Conservation (phyloP, 2,113 vertebrate species). For the Etheostoma cragini region DNA sequence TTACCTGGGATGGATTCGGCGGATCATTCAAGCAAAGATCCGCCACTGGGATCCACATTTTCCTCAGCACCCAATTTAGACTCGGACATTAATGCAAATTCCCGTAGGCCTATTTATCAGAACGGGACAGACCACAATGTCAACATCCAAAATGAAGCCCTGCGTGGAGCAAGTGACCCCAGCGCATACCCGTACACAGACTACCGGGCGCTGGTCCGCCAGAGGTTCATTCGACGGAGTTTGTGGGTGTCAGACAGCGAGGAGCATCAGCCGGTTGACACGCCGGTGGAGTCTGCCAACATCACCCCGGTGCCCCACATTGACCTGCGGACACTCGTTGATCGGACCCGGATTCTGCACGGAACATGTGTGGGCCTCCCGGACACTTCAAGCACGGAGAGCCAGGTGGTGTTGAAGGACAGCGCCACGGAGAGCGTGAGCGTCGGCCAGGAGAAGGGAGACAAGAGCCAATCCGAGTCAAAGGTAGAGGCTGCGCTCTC, state of each 20-base stretch:
- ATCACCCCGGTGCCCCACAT: slow-evolving; percentile 67
- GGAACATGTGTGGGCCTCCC: slow-evolving; percentile 67
- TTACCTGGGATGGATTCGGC: slow-evolving; percentile 84
- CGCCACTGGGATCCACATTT: slow-evolving; percentile 77
- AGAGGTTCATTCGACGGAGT: slow-evolving; percentile 91
- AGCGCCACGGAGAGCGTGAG: slow-evolving; percentile 63
- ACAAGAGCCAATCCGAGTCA: slow-evolving; percentile 51
- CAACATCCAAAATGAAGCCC: slow-evolving; percentile 77
- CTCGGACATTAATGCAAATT: slow-evolving; percentile 80
- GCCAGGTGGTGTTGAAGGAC: slow-evolving; percentile 65
- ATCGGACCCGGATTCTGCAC: slow-evolving; percentile 64
- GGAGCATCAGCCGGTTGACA: slow-evolving; percentile 85
- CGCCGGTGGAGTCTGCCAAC: slow-evolving; percentile 80
- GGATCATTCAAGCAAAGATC: slow-evolving; percentile 79
- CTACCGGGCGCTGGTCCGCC: slow-evolving; percentile 84
- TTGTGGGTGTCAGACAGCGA: slow-evolving; percentile 93
- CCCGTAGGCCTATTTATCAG: slow-evolving; percentile 76
- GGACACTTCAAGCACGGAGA: slow-evolving; percentile 68
- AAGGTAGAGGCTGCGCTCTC: slow-evolving; percentile 68
- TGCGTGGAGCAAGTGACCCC: slow-evolving; percentile 81
- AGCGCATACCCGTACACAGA: slow-evolving; percentile 75
- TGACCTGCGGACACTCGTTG: slow-evolving; percentile 78
- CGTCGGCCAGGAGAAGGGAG: slow-evolving; percentile 69
- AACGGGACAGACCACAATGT: slow-evolving; percentile 79
- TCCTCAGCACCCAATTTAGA: slow-evolving; percentile 78